Percentiles rank a stretch among this genome's conserved stretches.
These are phyloP conservation scores for Pantala flavescens DNA, from an alignment of 1,140 invertebrate genomes.

Conservation along the genomic window DNA sequence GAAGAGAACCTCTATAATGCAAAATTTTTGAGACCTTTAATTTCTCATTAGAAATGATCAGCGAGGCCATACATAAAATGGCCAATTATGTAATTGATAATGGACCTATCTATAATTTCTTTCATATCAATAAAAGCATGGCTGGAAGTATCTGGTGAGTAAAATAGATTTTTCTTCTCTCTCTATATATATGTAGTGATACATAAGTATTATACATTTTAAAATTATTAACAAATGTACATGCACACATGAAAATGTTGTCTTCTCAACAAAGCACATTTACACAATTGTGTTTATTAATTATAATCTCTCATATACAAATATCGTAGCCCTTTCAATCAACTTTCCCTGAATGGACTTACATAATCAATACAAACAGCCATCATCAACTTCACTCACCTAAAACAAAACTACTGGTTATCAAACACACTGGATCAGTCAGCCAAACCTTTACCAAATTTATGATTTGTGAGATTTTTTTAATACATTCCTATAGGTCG, in stretches of 20 bases:
- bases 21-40: too few relatives aligned
- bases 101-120: too few relatives aligned
- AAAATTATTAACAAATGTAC: conserved; percentile 1
- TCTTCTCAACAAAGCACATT: not conserved
- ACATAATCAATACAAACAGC: not conserved
- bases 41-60: too few relatives aligned
- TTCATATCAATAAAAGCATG: too few relatives aligned
- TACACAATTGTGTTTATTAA: not conserved
- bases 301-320: conserved; percentile 2
- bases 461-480: too few relatives aligned
- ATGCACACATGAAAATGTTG: not conserved
- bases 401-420: not conserved
- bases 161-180: too few relatives aligned
- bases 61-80: too few relatives aligned
- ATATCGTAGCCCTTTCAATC: not conserved
- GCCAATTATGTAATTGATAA: too few relatives aligned
- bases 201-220: not conserved
- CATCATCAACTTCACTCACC: not conserved
- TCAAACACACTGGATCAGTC: not conserved
- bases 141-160: too few relatives aligned
- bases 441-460: not conserved
- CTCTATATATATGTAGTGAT: not conserved
- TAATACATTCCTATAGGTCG: too few relatives aligned
- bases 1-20: too few relatives aligned
- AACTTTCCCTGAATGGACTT: conserved; percentile 6